A percentile compares a stretch with the other conserved stretches of the same genome.
phyloP scores from a whole-genome alignment of 1,140 invertebrate species.

The Ceratina japonica region DNA sequence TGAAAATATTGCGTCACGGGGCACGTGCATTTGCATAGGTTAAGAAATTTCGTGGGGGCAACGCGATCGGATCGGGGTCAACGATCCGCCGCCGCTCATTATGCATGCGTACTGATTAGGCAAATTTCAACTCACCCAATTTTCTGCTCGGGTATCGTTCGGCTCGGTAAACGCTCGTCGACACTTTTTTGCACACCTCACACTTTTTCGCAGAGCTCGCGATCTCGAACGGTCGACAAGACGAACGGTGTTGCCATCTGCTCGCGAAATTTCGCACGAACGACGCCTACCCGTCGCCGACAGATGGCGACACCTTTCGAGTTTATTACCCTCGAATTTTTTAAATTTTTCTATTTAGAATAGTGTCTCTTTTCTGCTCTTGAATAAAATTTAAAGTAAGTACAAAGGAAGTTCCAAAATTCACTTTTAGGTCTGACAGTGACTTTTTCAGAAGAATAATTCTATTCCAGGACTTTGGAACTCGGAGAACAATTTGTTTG shows the following conservation, averaged over 20 bases:
- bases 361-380: no score
- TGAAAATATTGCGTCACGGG: background rate
- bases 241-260: constrained; percentile 20
- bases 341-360: background rate
- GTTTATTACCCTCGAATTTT: background rate
- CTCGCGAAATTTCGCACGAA: background rate
- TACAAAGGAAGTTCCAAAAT: no score
- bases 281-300: background rate
- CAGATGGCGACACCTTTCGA: constrained; percentile 10
- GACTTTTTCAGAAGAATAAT: no score
- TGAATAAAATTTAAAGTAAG: no score
- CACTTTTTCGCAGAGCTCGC: background rate
- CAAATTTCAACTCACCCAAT: constrained; percentile 2
- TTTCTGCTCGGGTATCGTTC: background rate
- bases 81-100: background rate
- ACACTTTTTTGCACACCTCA: background rate
- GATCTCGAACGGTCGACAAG: background rate
- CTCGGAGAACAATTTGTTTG: background rate
- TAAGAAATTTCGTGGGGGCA: constrained; percentile 6
- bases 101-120: background rate
- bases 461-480: no score
- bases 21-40: background rate
- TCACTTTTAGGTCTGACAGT: no score
- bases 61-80: background rate
- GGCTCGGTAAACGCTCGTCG: background rate